A percentile compares a stretch with the other conserved stretches of the same genome.
These are phyloP conservation scores for Drosophila formosana DNA, from an alignment of 2,888 invertebrate genomes.

Conservation along the genomic window DNA sequence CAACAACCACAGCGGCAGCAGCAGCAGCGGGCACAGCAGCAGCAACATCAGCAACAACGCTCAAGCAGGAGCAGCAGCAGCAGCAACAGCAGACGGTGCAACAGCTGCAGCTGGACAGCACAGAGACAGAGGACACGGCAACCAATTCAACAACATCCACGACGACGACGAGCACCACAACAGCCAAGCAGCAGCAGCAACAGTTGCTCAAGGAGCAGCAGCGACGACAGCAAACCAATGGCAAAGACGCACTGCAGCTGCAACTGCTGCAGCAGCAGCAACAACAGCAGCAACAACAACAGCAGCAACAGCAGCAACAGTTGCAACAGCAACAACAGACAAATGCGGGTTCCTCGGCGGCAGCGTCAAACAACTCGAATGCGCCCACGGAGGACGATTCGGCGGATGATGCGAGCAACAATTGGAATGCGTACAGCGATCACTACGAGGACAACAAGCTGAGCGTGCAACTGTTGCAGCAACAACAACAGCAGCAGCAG, in stretches of 20 bases:
- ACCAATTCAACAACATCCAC: conserved; percentile 78
- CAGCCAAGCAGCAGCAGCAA: conserved; percentile 63
- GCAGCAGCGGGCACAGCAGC: conserved; percentile 24
- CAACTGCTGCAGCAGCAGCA: conserved; percentile 53
- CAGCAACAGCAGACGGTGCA: conserved; percentile 20
- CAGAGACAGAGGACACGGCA: conserved; percentile 75
- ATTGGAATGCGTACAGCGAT: conserved; percentile 78
- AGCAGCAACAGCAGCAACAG: conserved; percentile 47
- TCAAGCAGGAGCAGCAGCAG: conserved; percentile 8
- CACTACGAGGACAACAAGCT: conserved; percentile 71
- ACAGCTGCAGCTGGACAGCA: conserved; percentile 57
- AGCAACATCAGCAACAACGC: conserved; percentile 12
- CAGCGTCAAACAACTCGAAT: conserved; percentile 71
- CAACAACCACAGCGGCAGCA: not conserved
- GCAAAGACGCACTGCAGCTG: conserved; percentile 61
- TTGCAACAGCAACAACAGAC: conserved; percentile 51
- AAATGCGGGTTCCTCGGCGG: conserved; percentile 47
- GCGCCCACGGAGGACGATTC: conserved; percentile 78
- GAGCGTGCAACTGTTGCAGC: conserved; percentile 39
- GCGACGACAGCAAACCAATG: conserved; percentile 60
- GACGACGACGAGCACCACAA: conserved; percentile 69
- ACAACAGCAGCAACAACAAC: conserved; percentile 38
- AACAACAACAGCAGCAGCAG: conserved; percentile 33
- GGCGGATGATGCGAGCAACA: conserved; percentile 79
- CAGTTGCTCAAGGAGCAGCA: conserved; percentile 45